Evolutionary conservation across 2,113 vertebrate species (phyloP), one percentile per base, ranked within the genome.

Genomic region (Cavia aperea): DNA sequence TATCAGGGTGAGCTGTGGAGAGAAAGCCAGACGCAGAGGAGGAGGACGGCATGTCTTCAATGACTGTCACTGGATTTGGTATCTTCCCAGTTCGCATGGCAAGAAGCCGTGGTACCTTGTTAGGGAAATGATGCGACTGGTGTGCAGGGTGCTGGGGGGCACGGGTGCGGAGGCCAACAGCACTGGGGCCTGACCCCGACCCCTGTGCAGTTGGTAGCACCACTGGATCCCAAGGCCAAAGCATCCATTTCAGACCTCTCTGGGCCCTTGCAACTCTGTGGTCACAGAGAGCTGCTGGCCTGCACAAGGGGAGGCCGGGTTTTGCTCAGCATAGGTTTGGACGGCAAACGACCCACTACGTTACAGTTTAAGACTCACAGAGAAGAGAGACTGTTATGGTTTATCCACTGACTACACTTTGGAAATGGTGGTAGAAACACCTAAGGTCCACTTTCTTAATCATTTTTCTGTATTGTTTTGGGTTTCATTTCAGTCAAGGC

Each of bases 11-110:
- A 7, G 68, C 94, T 95, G 89, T 65, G 60, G 88, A 96, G 94
- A 19, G 89, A 90, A 39, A 90, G 92, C 72, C 88, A 36, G 56
- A 93, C 81, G 66, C 58, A 66, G 89, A 84, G 70, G 92, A 92
- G 81, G 88, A 95, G 88, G 60, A 92, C 70, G 93, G 93, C 93
- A 94, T 89, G 84, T 93, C 92, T 95, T 93, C 96, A 93, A 93
- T 95, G 94, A 93, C 86, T 66, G 51, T 95, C 93, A 94, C 88
- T 94, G 75, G 68, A 58, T 94, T 95, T 95, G 96, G 96, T 95
- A 94, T 95, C 92, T 93, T 94, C 93, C 94, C 95, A 94, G 94
- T 96, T 94, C 96, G 95, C 96, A 95, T 95, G 94, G 93, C 95
- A 94, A 97, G 95, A 95, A 94, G 88, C 90, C 73, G 63, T 92